phyloP scores from a whole-genome alignment of 2,888 invertebrate species.

The Tetranychus truncatus region DNA sequence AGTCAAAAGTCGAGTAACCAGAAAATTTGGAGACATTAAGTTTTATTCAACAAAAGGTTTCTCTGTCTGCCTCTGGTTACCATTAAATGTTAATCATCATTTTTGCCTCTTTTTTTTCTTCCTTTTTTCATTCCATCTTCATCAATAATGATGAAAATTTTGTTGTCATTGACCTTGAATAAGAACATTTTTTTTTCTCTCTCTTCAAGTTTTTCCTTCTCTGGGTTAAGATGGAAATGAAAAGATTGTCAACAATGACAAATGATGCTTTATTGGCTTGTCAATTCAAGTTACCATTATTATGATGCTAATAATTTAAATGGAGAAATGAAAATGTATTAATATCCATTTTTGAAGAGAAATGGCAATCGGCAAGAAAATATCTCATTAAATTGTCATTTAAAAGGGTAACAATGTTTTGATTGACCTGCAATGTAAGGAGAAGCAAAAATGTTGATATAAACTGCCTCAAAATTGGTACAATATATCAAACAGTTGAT shows the following conservation, averaged over 20 bases:
- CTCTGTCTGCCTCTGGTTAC: background rate
- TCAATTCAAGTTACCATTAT: no score
- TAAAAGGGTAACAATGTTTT: no score
- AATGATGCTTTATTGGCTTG: background rate
- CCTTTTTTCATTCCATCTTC: background rate
- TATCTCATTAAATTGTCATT: no score
- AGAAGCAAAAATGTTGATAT: no score
- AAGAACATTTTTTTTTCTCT: conserved; percentile 4
- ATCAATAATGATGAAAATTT: background rate
- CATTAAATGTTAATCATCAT: background rate
- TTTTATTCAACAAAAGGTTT: no score
- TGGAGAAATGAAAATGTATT: no score
- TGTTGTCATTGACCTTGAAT: background rate
- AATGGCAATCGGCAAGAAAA: no score
- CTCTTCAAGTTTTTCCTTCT: conserved; percentile 10
- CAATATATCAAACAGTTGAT: no score
- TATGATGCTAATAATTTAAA: no score
- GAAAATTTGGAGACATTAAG: background rate
- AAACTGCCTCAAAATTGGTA: no score
- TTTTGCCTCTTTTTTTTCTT: background rate
- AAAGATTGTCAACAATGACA: background rate
- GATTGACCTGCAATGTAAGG: no score
- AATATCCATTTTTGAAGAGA: no score
- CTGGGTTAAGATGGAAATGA: background rate
- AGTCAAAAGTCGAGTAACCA: background rate